Percentiles rank a stretch among this genome's conserved stretches.
These are phyloP conservation scores for Phalloptychus januarius DNA, from an alignment of 2,797 vertebrate genomes.

Conservation along the genomic window DNA sequence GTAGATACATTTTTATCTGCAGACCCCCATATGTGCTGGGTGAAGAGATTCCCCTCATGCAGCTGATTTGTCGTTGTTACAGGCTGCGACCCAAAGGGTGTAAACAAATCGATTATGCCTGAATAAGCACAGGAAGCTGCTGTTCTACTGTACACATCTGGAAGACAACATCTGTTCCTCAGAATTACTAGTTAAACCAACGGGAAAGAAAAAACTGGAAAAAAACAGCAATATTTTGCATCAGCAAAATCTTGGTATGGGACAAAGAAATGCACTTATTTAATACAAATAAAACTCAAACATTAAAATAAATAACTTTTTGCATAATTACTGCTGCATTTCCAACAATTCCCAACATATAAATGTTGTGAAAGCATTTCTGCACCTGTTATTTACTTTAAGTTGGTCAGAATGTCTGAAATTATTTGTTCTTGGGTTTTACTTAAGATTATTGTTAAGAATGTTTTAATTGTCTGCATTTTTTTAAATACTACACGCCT, in stretches of 20 bases:
- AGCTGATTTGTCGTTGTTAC: slow-evolving; percentile 46
- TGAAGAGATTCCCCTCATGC: slow-evolving; percentile 45
- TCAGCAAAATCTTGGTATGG: background rate
- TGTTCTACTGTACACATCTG: slow-evolving; percentile 56
- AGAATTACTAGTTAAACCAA: background rate
- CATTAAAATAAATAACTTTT: background rate
- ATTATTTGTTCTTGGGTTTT: background rate
- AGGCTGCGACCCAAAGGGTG: slow-evolving; percentile 51
- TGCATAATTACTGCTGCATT: background rate
- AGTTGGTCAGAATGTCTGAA: background rate
- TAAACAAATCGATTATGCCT: slow-evolving; percentile 60
- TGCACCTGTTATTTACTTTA: background rate
- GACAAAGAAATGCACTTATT: background rate
- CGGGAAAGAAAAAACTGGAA: background rate
- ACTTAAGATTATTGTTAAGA: background rate
- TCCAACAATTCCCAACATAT: no score
- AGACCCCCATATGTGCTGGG: slow-evolving; percentile 43
- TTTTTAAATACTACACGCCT: background rate
- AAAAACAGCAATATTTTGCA: background rate
- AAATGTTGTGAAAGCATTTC: background rate
- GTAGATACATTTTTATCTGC: slow-evolving; percentile 19
- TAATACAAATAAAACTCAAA: background rate
- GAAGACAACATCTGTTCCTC: slow-evolving; percentile 49
- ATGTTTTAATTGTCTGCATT: background rate
- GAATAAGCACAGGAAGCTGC: slow-evolving; percentile 26